These are phyloP conservation scores for Drosophila rhopaloa DNA, from an alignment of 1,140 invertebrate species.

Conservation along the genomic window DNA sequence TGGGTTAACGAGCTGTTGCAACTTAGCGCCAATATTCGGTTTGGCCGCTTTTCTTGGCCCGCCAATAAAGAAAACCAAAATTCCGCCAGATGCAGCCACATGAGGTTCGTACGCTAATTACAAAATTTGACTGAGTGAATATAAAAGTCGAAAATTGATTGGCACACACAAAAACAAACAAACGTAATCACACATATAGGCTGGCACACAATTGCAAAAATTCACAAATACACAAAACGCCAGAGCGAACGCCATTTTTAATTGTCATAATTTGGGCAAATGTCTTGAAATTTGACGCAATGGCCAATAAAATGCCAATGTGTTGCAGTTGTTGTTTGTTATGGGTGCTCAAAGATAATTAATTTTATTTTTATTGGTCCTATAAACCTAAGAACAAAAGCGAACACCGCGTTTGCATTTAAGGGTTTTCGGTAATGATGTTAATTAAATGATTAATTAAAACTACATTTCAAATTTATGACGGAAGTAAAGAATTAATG, in stretches of 20 bases:
- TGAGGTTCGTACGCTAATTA: slow-evolving; percentile 70
- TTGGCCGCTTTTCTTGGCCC: slow-evolving; percentile 58
- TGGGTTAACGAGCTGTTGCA: slow-evolving; percentile 66
- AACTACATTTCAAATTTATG: slow-evolving; percentile 13
- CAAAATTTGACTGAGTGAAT: slow-evolving; percentile 75
- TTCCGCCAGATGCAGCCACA: slow-evolving; percentile 53
- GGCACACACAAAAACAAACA: slow-evolving; percentile 66
- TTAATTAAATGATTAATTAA: slow-evolving; percentile 10
- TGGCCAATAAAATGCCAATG: slow-evolving; percentile 62
- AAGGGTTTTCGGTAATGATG: slow-evolving; percentile 4
- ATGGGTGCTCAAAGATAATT: slow-evolving; percentile 57
- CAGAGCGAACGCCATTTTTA: slow-evolving; percentile 42
- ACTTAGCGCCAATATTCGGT: slow-evolving; percentile 66
- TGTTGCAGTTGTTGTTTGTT: slow-evolving; percentile 33
- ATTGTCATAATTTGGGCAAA: slow-evolving; percentile 69
- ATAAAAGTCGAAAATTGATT: slow-evolving; percentile 81
- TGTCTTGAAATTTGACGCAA: slow-evolving; percentile 45
- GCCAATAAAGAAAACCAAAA: slow-evolving; percentile 55
- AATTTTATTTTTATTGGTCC: slow-evolving; percentile 46
- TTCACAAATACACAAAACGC: background rate
- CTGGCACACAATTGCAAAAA: background rate
- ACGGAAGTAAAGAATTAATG: background rate
- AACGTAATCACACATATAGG: slow-evolving; percentile 15
- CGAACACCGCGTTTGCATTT: background rate
- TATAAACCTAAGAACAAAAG: slow-evolving; percentile 41